Conservation (phyloP, 2,888 invertebrate species). For the Amitus sp. region DNA sequence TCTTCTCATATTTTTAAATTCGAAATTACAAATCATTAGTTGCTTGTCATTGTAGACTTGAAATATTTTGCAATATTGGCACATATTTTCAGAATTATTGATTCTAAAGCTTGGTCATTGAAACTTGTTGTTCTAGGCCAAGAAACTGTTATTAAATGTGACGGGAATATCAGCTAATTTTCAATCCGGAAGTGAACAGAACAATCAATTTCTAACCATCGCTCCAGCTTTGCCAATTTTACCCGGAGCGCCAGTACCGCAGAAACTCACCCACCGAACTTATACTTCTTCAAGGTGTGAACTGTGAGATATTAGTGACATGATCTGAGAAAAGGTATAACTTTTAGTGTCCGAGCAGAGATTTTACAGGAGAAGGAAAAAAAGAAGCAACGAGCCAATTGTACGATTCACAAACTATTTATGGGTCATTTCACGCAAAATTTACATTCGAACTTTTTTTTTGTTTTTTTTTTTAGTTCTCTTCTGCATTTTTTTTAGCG, state of each 20-base stretch:
- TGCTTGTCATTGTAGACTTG: no score
- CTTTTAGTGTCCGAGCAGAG: no score
- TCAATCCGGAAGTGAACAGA: constrained; percentile 43
- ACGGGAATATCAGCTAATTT: constrained; percentile 52
- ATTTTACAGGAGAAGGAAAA: no score
- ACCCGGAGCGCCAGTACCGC: constrained; percentile 55
- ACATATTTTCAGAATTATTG: background rate
- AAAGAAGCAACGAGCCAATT: no score
- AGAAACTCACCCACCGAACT: constrained; percentile 56
- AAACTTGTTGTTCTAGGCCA: constrained; percentile 44
- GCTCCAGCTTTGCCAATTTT: constrained; percentile 61
- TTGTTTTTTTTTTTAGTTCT: no score
- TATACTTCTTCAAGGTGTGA: constrained; percentile 57
- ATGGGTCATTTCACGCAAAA: no score
- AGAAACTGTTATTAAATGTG: constrained; percentile 49
- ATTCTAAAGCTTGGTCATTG: background rate
- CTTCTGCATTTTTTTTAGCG: no score
- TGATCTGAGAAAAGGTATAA: no score
- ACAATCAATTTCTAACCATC: constrained; percentile 57
- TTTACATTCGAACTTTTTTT: no score
- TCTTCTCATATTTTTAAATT: background rate
- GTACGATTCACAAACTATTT: no score
- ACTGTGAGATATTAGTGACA: no score
- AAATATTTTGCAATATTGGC: background rate
- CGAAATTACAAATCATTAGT: no score